Conservation (phyloP, 1,140 invertebrate species). For the Drosophila arawakana region DNA sequence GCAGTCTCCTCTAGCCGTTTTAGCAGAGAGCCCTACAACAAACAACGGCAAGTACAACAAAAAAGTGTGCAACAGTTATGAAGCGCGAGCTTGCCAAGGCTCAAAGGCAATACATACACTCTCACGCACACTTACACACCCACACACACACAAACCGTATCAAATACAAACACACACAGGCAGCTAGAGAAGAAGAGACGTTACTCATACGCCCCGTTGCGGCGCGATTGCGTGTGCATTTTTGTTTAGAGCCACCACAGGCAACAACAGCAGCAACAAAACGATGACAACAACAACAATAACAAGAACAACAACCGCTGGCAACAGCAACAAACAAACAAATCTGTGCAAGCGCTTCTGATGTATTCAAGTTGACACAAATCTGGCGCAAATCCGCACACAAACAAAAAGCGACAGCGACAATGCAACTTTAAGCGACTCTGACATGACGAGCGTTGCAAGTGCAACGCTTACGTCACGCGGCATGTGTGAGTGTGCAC, state of each 20-base stretch:
- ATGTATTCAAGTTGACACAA: slow-evolving; percentile 83
- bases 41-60: slow-evolving; percentile 14
- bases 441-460: slow-evolving; percentile 64
- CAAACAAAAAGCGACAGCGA: slow-evolving; percentile 52
- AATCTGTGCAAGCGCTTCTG: slow-evolving; percentile 78
- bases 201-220: slow-evolving; percentile 72
- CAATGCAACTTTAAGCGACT: slow-evolving; percentile 68
- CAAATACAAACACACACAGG: background rate
- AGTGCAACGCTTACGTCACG: slow-evolving; percentile 27
- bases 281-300: slow-evolving; percentile 15
- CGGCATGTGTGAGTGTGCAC: slow-evolving; percentile 29
- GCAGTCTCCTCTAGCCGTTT: too few species aligned
- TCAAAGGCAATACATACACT: slow-evolving; percentile 50
- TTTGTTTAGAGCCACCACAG: slow-evolving; percentile 63
- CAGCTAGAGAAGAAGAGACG: slow-evolving; percentile 15
- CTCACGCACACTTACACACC: background rate
- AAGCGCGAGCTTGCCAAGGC: slow-evolving; percentile 24
- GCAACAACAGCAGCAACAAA: slow-evolving; percentile 30
- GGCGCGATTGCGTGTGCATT: slow-evolving; percentile 74
- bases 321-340: slow-evolving; percentile 54
- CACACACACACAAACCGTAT: slow-evolving; percentile 1
- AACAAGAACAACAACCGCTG: slow-evolving; percentile 26
- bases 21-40: too few species aligned
- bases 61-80: slow-evolving; percentile 68
- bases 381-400: slow-evolving; percentile 80